Base-by-base conservation (phyloP, 2,113 vertebrate species). In the Fregata magnificens region DNA sequence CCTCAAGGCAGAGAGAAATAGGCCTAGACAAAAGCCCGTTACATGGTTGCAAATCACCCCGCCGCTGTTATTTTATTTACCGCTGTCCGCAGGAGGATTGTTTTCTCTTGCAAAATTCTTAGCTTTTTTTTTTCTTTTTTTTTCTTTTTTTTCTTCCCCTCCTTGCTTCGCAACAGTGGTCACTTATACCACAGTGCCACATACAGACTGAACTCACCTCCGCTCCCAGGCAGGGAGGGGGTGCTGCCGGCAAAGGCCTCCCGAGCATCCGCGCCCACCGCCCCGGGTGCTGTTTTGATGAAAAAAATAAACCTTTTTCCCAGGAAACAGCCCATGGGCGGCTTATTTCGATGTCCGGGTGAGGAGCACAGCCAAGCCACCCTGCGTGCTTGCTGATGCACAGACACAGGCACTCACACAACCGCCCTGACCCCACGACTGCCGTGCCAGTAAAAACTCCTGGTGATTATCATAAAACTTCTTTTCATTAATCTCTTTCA, bases 11-110 rank as follows among this genome's bases (percentile, higher is more conserved):
- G 97, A 90, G 92, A 97, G 98, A 98, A 98, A 98, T 94, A 97
- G 98, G 97, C 96, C 96, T 96, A 95, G 98, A 99, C 98, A 99
- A 99, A 99, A 99, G 99, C 99, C 99, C 98, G 99, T 99, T 99
- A 99, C 99, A 99, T 98, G 99, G 98, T 98, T 99, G 99, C 99
- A 99, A 99, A 99, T 99, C 99, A 99, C 99, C 98, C 98, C 98
- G 97, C 98, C 97, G 99, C 98, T 98, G 98, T 98, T 99, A 98
- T 98, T 99, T 98, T 99, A 98, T 98, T 98, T 98, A 98, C 97
- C 90, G 98, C 97, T 95, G 96, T 94, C 98, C 93, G 98, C 97
- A 94, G 98, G 98, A 98, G 98, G 97, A 98, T 98, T 98, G 98
- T 98, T 98, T 98, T 98, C 96, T 98, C 97, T 94, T 89, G 97